Percentiles rank a stretch among this genome's conserved stretches.
Evolutionary conservation across 35 echinoderm and acorn worm species (phyloP).

Genomic region (Apostichopus californicus): DNA sequence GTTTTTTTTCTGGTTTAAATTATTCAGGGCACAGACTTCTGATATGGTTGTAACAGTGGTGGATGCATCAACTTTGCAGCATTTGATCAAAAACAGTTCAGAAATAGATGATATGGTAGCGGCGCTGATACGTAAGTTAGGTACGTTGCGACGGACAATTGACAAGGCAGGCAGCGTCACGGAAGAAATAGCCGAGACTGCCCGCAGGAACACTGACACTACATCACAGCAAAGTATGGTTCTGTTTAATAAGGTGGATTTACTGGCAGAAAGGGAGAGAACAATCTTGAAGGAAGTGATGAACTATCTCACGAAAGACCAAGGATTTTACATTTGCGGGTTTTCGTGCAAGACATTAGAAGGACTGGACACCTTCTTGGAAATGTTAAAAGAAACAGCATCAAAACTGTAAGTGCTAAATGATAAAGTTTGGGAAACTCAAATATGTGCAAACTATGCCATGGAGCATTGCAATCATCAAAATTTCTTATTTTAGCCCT

Average conservation of each 20-base stretch:
- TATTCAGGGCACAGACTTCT: conserved; percentile 65
- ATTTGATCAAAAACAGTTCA: not conserved
- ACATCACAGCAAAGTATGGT: conserved; percentile 15
- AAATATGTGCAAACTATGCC: no score
- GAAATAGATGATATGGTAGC: not conserved
- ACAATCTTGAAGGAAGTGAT: not conserved
- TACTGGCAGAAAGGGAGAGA: conserved; percentile 20
- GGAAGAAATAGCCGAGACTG: not conserved
- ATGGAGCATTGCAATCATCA: no score
- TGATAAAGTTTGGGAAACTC: no score
- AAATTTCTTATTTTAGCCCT: no score
- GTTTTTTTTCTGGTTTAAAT: no score
- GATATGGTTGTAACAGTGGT: conserved; percentile 74
- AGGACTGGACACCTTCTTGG: conserved; percentile 66
- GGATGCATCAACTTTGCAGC: conserved; percentile 31
- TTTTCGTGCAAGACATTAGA: conserved; percentile 75
- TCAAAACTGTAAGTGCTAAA: conserved; percentile 73
- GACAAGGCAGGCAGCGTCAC: not conserved
- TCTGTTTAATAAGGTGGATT: conserved; percentile 82
- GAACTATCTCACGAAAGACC: not conserved
- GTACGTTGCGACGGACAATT: not conserved
- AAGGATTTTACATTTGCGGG: not conserved
- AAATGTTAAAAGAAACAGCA: conserved; percentile 59
- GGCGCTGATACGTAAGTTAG: not conserved
- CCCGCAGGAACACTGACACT: not conserved